phyloP scores from a whole-genome alignment of 2,888 invertebrate species.

The Myopa testacea region DNA sequence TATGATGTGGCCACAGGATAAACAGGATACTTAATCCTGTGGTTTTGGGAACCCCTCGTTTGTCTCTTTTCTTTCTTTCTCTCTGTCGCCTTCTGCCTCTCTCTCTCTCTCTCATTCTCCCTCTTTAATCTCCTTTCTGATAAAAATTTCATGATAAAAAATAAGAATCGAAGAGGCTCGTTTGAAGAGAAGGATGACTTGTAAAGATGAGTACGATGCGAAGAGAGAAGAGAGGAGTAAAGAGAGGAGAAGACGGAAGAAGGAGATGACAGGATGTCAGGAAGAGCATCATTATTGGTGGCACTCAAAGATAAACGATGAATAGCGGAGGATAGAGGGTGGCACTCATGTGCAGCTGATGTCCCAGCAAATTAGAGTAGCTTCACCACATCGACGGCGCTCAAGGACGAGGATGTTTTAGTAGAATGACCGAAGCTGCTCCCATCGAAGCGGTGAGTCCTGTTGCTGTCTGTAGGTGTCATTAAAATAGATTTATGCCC shows the following conservation, averaged over 20 bases:
- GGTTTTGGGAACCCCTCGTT: neutral
- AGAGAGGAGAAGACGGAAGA: too few species aligned
- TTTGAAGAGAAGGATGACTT: too few species aligned
- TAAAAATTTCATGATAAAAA: too few species aligned
- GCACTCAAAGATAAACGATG: neutral
- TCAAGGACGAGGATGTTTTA: neutral
- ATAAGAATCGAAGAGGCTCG: too few species aligned
- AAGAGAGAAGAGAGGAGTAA: too few species aligned
- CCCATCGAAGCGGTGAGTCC: too few species aligned
- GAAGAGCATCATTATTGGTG: constrained; percentile 6
- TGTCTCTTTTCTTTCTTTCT: too few species aligned
- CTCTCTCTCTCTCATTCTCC: neutral
- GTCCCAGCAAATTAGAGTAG: neutral
- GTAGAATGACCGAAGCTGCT: neutral
- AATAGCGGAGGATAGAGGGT: neutral
- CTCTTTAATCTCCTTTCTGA: too few species aligned
- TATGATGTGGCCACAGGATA: constrained; percentile 3
- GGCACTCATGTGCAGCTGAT: constrained; percentile 10
- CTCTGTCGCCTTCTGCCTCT: too few species aligned
- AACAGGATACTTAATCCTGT: constrained; percentile 10
- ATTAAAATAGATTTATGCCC: constrained; percentile 26
- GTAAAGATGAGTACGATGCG: too few species aligned
- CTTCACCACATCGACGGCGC: neutral
- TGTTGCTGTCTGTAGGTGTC: neutral
- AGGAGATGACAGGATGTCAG: neutral